Base-by-base conservation (phyloP, 2,888 invertebrate species). In the Thera obeliscata region DNA sequence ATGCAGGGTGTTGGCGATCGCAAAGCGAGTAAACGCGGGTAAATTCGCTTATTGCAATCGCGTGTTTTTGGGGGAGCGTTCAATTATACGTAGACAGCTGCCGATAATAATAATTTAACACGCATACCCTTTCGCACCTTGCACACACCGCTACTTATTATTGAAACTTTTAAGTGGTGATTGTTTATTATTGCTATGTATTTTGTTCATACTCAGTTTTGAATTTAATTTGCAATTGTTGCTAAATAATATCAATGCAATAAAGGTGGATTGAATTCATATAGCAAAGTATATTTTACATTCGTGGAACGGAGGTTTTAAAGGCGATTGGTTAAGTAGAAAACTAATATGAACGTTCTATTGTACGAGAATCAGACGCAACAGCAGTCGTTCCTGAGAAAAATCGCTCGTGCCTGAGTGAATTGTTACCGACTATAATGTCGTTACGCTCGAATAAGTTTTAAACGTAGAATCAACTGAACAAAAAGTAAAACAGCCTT, bases 81-180 rank as follows among this genome's bases (percentile, higher is more conserved):
- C 75, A 75, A 57, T 72, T 77, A 81, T 73, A 22, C 22, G 81
- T 80, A 83, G 86, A 85, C 93, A 92, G 91, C 93, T 92, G 93
- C 87, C 84, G 78, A 85, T 86, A 84, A 85, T 86, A 90, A 92
- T 90, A 90, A 89, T 85, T 86, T 80, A 83, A 81, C 90, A 91
- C 89, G 88, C 90, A 79, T 88, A 90, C 89, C 88, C 88, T 87
- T 89, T 92, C 84, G 89, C 93, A 93, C 93, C 93, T 93, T 93
- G 93, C 90, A 81, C 77, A 78, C 77, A 76, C 81, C 74, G 77
- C 73, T 78, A 72, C 64, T 74, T 76, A 74, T 72, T 77, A 77
- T 78, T 78, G 78, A 78, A 78, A 78, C 69, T 74, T 69, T 76
- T 74, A 80, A 79, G 69, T 76, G 76, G 71, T 72, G 67, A 70